Percentiles rank a stretch among this genome's conserved stretches.
Evolutionary conservation across 92 coral and sea anemone genomes (phyloP).

Genomic region (Pocillopora meandrina): DNA sequence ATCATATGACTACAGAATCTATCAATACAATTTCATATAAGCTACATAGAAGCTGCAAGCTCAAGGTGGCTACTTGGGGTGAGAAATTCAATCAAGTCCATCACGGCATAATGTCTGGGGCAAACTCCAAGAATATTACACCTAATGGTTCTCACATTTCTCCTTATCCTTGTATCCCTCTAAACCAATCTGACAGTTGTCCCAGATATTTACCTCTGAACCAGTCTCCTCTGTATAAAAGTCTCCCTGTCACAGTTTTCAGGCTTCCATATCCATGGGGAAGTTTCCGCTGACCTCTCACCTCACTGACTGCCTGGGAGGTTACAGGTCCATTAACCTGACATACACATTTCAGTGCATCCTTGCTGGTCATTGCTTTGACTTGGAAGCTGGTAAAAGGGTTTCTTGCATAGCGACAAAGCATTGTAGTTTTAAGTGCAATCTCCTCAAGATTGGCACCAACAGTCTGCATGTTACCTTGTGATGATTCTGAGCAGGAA

Average conservation of each 20-base stretch:
- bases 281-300: neutral
- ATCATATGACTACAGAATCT: no score
- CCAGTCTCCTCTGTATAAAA: slow-evolving; percentile 69
- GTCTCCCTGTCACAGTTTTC: slow-evolving; percentile 30
- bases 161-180: no score
- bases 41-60: no score
- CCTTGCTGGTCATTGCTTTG: neutral
- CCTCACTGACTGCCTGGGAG: neutral
- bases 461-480: neutral
- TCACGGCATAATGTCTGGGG: no score
- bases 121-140: no score
- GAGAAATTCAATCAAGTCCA: no score
- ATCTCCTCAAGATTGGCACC: slow-evolving; percentile 20
- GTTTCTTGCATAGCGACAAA: slow-evolving; percentile 16
- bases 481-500: neutral
- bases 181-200: neutral
- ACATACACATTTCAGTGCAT: slow-evolving; percentile 8
- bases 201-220: neutral
- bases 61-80: no score
- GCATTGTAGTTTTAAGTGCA: slow-evolving; percentile 1
- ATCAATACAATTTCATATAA: no score
- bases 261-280: slow-evolving; percentile 74
- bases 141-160: no score
- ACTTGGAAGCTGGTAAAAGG: slow-evolving; percentile 8
- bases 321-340: neutral